phyloP scores from a whole-genome alignment of 2,797 vertebrate species.

The Sus cebifrons region DNA sequence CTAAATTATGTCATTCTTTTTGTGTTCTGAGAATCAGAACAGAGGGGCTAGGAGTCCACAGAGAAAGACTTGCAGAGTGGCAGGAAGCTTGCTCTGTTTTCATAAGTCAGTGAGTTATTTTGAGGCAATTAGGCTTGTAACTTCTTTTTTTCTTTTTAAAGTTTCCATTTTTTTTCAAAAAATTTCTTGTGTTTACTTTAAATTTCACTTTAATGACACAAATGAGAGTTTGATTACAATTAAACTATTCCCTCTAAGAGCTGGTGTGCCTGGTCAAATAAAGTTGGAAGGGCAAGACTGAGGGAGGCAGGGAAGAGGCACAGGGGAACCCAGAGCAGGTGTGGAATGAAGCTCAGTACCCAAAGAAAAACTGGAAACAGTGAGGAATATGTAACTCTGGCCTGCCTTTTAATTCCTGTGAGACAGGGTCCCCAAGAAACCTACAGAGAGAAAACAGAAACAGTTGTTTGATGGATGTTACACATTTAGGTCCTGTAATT shows the following conservation, averaged over 20 bases:
- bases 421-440: neutral
- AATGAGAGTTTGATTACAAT: constrained; percentile 23
- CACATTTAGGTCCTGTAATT: constrained; percentile 83
- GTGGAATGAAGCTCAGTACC: neutral
- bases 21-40: constrained; percentile 24
- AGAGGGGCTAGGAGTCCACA: neutral
- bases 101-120: neutral
- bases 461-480: constrained; percentile 79
- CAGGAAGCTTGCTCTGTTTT: neutral
- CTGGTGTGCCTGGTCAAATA: constrained; percentile 42
- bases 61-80: neutral
- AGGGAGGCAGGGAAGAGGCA: neutral
- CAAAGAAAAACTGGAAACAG: neutral
- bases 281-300: constrained; percentile 31
- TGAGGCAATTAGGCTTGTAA: constrained; percentile 9
- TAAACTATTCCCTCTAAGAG: neutral
- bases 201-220: constrained; percentile 51
- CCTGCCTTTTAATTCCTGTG: neutral
- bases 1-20: constrained; percentile 71
- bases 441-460: constrained; percentile 63
- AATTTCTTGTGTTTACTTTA: constrained; percentile 60
- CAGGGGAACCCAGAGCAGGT: neutral
- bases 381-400: neutral
- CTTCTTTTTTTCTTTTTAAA: constrained; percentile 7
- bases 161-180: constrained; percentile 10